Evolutionary conservation across 2,888 invertebrate genomes (phyloP).

Genomic region (Drosophila differens): DNA sequence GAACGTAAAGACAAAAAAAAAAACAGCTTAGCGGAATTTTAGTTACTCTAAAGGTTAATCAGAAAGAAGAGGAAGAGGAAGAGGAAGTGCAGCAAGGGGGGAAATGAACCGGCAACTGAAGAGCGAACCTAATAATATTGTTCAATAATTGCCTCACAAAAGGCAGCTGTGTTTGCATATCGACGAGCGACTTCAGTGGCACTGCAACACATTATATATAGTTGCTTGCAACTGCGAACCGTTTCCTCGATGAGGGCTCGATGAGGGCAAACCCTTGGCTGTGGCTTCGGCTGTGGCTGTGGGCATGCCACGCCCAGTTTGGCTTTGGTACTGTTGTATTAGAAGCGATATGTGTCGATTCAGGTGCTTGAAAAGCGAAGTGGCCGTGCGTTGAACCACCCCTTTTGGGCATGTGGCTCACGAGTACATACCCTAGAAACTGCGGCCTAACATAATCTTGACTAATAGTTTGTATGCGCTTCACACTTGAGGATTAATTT

Average conservation of each 20-base stretch:
- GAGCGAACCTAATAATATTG: slow-evolving; percentile 58
- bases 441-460: slow-evolving; percentile 77
- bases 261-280: slow-evolving; percentile 31
- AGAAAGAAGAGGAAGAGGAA: not conserved
- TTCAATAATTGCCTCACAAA: slow-evolving; percentile 62
- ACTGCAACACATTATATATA: slow-evolving; percentile 11
- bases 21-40: not conserved
- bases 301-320: slow-evolving; percentile 51
- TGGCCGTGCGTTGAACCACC: slow-evolving; percentile 51
- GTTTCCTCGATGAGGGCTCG: slow-evolving; percentile 15
- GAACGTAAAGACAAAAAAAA: not conserved
- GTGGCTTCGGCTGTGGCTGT: slow-evolving; percentile 10
- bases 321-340: slow-evolving; percentile 14
- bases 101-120: slow-evolving; percentile 2
- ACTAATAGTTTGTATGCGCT: slow-evolving; percentile 82
- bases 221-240: slow-evolving; percentile 15
- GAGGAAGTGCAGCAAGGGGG: not conserved
- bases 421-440: slow-evolving; percentile 27
- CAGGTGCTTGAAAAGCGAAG: slow-evolving; percentile 63
- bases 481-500: slow-evolving; percentile 79
- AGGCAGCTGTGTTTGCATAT: slow-evolving; percentile 77
- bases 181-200: slow-evolving; percentile 13
- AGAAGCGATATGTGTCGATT: slow-evolving; percentile 47
- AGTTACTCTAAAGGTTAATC: not conserved
- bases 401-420: slow-evolving; percentile 20